A percentile compares a stretch with the other conserved stretches of the same genome.
phyloP scores from a whole-genome alignment of 2,797 vertebrate species.

The Apogon hyalosoma region DNA sequence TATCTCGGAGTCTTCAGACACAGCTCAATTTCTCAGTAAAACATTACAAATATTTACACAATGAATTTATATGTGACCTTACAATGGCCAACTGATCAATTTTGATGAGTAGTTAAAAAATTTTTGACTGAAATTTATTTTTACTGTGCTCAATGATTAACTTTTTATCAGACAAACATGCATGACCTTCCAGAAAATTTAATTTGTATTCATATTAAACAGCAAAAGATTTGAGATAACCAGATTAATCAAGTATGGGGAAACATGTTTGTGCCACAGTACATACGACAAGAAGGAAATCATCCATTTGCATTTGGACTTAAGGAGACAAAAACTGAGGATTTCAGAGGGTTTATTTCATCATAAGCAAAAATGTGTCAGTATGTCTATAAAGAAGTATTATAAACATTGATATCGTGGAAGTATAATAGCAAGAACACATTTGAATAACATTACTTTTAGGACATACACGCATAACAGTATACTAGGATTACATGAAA shows the following conservation, averaged over 20 bases:
- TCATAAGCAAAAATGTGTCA: slow-evolving; percentile 72
- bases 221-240: too few relatives aligned
- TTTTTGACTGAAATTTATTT: too few relatives aligned
- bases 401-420: slow-evolving; percentile 73
- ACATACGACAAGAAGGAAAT: neutral
- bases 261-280: too few relatives aligned
- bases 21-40: neutral
- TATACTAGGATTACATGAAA: slow-evolving; percentile 75
- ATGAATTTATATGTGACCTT: neutral
- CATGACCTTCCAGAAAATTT: too few relatives aligned
- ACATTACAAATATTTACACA: neutral
- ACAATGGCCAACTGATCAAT: too few relatives aligned
- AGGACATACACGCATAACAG: slow-evolving; percentile 76
- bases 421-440: slow-evolving; percentile 77
- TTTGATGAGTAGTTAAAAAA: too few relatives aligned
- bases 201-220: too few relatives aligned
- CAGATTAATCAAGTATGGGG: too few relatives aligned
- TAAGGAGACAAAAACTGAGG: slow-evolving; percentile 13
- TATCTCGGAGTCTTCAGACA: neutral
- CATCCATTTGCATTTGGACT: slow-evolving; percentile 4
- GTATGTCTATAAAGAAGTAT: slow-evolving; percentile 73
- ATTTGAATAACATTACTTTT: slow-evolving; percentile 75
- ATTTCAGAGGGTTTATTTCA: slow-evolving; percentile 75
- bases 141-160: too few relatives aligned
- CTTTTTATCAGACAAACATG: too few relatives aligned